phyloP scores from a whole-genome alignment of 2,797 vertebrate species.

The Diplodus puntazzo region DNA sequence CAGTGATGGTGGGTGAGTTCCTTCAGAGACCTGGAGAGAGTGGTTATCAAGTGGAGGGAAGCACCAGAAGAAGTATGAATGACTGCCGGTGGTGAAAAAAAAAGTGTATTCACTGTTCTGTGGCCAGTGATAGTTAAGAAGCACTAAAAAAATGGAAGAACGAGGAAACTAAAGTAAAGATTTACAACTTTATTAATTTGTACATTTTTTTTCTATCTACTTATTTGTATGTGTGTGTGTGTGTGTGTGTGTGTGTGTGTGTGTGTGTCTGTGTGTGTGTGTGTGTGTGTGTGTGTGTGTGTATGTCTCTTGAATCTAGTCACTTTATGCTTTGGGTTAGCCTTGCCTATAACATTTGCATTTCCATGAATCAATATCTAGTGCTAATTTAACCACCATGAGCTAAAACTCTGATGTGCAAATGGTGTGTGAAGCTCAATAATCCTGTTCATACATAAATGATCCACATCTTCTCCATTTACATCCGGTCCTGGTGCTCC shows the following conservation, averaged over 20 bases:
- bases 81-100: neutral
- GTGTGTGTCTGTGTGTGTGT: no score
- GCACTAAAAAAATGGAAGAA: neutral
- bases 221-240: no score
- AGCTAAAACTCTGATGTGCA: neutral
- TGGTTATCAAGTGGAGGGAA: neutral
- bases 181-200: no score
- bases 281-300: no score
- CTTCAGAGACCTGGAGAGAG: neutral
- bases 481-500: neutral
- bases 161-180: neutral
- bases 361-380: neutral
- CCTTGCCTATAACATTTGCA: neutral
- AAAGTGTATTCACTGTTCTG: no score
- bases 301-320: no score
- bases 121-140: no score
- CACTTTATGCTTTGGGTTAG: neutral
- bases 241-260: no score
- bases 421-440: conserved; percentile 5
- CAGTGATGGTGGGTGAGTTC: neutral
- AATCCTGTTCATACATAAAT: neutral
- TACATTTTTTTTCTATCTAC: no score
- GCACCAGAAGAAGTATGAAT: neutral
- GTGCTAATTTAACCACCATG: neutral
- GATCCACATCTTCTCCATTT: neutral